phyloP scores from a whole-genome alignment of 2,797 vertebrate species.

The Acanthis flammea region DNA sequence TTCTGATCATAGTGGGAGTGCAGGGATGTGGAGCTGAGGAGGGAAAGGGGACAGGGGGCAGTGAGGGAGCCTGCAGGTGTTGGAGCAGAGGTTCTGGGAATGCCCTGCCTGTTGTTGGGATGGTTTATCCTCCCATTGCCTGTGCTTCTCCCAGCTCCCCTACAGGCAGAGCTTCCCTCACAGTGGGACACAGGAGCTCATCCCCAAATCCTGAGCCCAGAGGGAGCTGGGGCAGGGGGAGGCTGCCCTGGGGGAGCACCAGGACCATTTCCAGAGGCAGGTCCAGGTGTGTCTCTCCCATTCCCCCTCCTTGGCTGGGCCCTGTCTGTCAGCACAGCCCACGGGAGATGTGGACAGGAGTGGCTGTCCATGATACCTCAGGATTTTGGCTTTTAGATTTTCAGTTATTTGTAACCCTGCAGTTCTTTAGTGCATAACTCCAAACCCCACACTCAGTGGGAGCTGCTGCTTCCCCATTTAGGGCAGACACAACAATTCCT shows the following conservation, averaged over 20 bases:
- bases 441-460: fast-evolving
- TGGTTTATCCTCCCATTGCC: not conserved
- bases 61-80: not conserved
- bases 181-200: not conserved
- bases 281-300: fast-evolving
- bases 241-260: not conserved
- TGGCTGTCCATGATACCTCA: not conserved
- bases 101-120: not conserved
- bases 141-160: not conserved
- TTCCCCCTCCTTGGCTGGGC: not conserved
- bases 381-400: not conserved
- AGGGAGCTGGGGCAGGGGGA: fast-evolving
- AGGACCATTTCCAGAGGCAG: not conserved
- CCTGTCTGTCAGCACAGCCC: not conserved
- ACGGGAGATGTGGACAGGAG: not conserved
- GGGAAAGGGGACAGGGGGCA: not conserved
- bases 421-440: not conserved
- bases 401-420: not conserved
- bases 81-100: not conserved
- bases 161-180: not conserved
- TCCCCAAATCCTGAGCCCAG: no score
- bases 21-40: not conserved
- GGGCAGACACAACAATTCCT: not conserved
- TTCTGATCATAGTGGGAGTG: fast-evolving
- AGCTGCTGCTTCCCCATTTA: not conserved